Base-by-base conservation (phyloP, 1,140 invertebrate genomes). In the Dendrolimus punctatus region DNA sequence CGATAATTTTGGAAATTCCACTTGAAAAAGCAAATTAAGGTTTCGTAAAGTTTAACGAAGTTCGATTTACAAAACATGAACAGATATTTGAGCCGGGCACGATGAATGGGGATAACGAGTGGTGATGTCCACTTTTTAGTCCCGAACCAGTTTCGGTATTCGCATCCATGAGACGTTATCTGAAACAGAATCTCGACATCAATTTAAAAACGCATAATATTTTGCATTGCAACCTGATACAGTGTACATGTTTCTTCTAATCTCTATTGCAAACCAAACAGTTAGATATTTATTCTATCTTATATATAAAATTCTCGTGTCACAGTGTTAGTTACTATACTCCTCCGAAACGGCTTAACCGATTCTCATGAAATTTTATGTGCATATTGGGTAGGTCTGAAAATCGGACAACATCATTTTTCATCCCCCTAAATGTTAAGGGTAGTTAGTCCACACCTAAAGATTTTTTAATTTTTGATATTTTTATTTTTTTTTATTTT, bases 21-120 rank as follows among this genome's bases (percentile, higher is more conserved):
- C 8, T 55, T 46, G 43, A 60, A 64, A 58, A 62, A 62, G 46
- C 58, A 42, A 65, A 61, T 53, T 46, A 50, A 60, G 54, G 55
- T 57, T 51, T 53, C 52, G 48, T 51, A 59, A 55, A 56, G 45
- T 58, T 45, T 42, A 42, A 53, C n/a, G 46, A 39, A 37, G 39
- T 8, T 7, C 10, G 45, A 53, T 55, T 51, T 55, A 50, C 52
- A 62, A 65, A 71, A 62, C 55, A 41, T 42, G 42, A 38, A 50
- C 48, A 60, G 55, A 60, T 49, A 60, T 66, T 44, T 53, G 53
- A 38, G 40, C 9, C 52, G 58, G 57, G 60, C 58, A 57, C 60
- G 60, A 68, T 71, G 62, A 65, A 66, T 71, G 65, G 60, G 50
- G 39, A 53, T 65, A 68, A 67, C 53, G 62, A 65, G 48, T 55